A percentile compares a stretch with the other conserved stretches of the same genome.
phyloP scores from a whole-genome alignment of 2,113 vertebrate species.

The Morone saxatilis region DNA sequence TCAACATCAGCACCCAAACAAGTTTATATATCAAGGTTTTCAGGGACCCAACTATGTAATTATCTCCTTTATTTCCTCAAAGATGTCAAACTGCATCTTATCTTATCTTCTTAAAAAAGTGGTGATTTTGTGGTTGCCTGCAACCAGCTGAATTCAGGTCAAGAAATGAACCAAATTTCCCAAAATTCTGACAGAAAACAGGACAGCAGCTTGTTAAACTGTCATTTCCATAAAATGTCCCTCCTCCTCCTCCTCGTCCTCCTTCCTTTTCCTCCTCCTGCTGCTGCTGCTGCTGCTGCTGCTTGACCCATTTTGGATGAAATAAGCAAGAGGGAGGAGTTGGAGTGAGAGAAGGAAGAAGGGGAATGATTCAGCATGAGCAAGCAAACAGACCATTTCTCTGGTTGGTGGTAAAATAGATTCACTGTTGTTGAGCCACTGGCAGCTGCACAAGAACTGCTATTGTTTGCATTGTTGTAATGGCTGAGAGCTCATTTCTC shows the following conservation, averaged over 20 bases:
- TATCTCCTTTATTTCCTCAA: neutral
- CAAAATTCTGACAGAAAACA: neutral
- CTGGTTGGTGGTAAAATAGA: constrained; percentile 32
- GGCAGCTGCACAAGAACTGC: constrained; percentile 25
- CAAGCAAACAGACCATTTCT: constrained; percentile 50
- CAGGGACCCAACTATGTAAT: too few species aligned
- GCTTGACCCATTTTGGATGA: constrained; percentile 66
- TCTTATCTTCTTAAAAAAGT: neutral
- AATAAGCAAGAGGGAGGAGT: constrained; percentile 42
- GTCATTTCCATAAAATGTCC: constrained; percentile 17
- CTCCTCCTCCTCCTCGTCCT: neutral
- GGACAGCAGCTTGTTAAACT: neutral
- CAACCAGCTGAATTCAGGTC: constrained; percentile 16
- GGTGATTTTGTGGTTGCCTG: neutral
- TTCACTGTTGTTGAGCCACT: constrained; percentile 44
- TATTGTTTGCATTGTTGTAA: constrained; percentile 22
- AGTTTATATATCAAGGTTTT: too few species aligned
- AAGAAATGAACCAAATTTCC: neutral
- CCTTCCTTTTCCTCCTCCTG: neutral
- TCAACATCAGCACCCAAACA: neutral
- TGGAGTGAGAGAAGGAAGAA: constrained; percentile 47
- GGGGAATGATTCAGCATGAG: constrained; percentile 81
- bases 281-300: constrained; percentile 34
- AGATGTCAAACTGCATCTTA: neutral
- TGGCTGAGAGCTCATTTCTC: neutral